Conservation (phyloP, 37 sponge, comb jelly and placozoan species). For the Hexactinellida sp. region DNA sequence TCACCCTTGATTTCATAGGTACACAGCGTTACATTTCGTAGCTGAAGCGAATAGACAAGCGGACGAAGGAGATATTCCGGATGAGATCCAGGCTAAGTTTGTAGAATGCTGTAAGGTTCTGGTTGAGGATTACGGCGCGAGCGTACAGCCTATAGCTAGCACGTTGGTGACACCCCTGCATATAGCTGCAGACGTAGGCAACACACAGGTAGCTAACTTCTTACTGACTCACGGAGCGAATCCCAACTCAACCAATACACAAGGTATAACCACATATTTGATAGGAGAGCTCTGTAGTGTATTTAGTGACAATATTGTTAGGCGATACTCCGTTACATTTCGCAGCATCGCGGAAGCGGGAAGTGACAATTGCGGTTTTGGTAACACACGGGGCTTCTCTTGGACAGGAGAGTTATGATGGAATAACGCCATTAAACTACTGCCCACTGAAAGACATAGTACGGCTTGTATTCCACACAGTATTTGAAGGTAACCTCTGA, state of each 20-base stretch:
- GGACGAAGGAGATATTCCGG: not conserved
- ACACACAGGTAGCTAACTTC: not conserved
- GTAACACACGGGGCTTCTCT: slow-evolving; percentile 7
- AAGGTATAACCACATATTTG: not conserved
- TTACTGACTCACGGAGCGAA: not conserved
- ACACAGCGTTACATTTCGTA: not conserved
- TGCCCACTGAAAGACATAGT: not conserved
- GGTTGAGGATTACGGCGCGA: not conserved
- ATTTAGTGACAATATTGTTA: not conserved
- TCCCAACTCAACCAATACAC: not conserved
- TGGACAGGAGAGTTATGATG: not conserved
- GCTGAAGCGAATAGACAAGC: slow-evolving; percentile 7
- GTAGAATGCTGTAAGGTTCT: not conserved
- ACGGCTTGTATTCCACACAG: not conserved
- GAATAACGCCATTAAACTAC: not conserved
- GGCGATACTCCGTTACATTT: slow-evolving; percentile 9
- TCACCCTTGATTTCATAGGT: not conserved
- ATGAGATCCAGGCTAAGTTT: not conserved
- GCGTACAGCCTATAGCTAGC: not conserved
- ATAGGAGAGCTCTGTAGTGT: not conserved
- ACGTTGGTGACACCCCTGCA: not conserved
- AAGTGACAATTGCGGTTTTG: not conserved
- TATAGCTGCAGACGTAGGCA: not conserved
- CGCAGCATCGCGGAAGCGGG: not conserved
- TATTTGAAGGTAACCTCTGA: not conserved